phyloP scores from a whole-genome alignment of 2,888 invertebrate genomes.

The Pristionchus maxplancki region DNA sequence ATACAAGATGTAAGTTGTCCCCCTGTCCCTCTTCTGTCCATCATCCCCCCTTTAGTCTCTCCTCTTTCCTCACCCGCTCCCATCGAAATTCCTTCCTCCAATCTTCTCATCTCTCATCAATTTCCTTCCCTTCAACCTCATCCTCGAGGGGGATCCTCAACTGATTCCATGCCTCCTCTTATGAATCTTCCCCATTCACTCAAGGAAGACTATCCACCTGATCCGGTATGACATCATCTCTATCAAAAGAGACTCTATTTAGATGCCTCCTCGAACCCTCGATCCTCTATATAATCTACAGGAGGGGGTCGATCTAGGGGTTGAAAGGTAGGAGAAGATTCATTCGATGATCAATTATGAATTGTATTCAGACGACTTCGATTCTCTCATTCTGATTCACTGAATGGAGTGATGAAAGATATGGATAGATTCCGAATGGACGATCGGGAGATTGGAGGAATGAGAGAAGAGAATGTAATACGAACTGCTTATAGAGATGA shows the following conservation, averaged over 20 bases:
- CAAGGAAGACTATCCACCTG: slow-evolving; percentile 32
- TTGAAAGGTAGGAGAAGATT: slow-evolving; percentile 20
- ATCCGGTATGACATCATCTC: background rate
- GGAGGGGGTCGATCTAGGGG: background rate
- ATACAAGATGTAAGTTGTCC: slow-evolving; percentile 53
- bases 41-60: slow-evolving; percentile 56
- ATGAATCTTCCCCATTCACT: slow-evolving; percentile 32
- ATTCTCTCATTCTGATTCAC: slow-evolving; percentile 26
- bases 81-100: slow-evolving; percentile 49
- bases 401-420: slow-evolving; percentile 46
- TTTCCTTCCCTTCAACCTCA: background rate
- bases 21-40: background rate
- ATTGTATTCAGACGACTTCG: slow-evolving; percentile 1
- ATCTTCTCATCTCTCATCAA: slow-evolving; percentile 27
- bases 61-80: slow-evolving; percentile 63
- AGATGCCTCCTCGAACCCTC: slow-evolving; percentile 35
- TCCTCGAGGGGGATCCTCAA: background rate
- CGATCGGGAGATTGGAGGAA: slow-evolving; percentile 52
- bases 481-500: slow-evolving; percentile 8
- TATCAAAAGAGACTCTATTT: background rate
- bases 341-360: background rate
- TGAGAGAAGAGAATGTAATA: slow-evolving; percentile 11
- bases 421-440: slow-evolving; percentile 60
- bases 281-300: slow-evolving; percentile 39
- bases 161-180: slow-evolving; percentile 21